Evolutionary conservation across 2,113 vertebrate species (phyloP).

Genomic region (Oreotrochilus melanogaster): DNA sequence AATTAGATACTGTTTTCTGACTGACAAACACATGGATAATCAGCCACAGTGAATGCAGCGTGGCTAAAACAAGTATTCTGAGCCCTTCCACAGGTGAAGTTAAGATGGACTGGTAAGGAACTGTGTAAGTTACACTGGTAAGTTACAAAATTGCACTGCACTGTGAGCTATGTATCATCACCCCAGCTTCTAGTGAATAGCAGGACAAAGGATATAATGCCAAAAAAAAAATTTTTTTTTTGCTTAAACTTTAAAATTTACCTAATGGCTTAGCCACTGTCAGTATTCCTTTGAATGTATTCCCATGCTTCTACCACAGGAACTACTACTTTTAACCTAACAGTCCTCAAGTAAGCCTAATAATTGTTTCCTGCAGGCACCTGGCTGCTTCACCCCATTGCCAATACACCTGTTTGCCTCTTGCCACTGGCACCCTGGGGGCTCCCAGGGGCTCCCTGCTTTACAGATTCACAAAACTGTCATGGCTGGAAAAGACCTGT

Average conservation of each 20-base stretch:
- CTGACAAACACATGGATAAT: background rate
- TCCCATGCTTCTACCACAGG: background rate
- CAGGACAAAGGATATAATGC: background rate
- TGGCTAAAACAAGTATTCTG: background rate
- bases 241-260: background rate
- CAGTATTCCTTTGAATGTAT: background rate
- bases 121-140: background rate
- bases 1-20: background rate
- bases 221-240: fast-evolving
- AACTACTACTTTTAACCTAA: background rate
- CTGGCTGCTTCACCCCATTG: fast-evolving
- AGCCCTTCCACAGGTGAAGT: background rate
- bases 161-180: fast-evolving
- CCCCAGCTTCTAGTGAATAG: background rate
- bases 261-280: fast-evolving
- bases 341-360: background rate
- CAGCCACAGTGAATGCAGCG: background rate
- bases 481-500: no score
- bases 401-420: fast-evolving
- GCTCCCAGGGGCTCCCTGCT: no score
- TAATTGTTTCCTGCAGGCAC: fast-evolving
- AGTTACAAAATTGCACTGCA: no score
- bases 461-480: no score
- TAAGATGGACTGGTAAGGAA: fast-evolving
- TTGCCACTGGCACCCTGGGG: background rate